Evolutionary conservation across 2,113 vertebrate genomes (phyloP), one percentile per base, ranked within the genome.

Genomic region (Sinocyclocheilus maitianheensis): DNA sequence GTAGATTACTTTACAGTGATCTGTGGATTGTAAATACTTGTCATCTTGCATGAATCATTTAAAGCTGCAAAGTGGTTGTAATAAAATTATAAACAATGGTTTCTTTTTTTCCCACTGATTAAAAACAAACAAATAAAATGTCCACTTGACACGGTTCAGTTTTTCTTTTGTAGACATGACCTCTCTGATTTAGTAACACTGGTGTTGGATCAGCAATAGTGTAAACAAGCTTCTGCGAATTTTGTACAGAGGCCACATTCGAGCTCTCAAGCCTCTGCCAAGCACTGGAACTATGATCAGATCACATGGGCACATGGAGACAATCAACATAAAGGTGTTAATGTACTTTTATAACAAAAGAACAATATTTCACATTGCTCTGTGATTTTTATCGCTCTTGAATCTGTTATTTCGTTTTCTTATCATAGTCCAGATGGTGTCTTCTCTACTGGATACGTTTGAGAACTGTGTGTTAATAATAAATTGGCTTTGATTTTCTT

Each of bases 331-430:
- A 85, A 89, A 69, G 43, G 67, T 86, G 84, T 84, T 88, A 83
- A 89, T 40, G 53, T 76, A 89, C 89, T 93, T 89, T 90, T 89
- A 65, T 88, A 91, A 93, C 90, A 88, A 90, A 89, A 88, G 90
- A 91, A 87, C 88, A 88, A 71, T 85, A 85, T 87, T 90, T 91
- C 40, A 84, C 87, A 85, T 87, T 88, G 83, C 10, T 10, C 86
- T 88, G 85, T 78, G 86, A 46, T 87, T 84, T 81, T 63, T 85
- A 85, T 85, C 91, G 83, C 77, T 71, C 83, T 86, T 88, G 85
- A 91, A 80, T 85, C 77, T 51, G 79, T 76, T 60, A 80, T 81
- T 80, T 67, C 22, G 65, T 84, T 65, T 84, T 81, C 78, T 81
- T 48, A 62, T 65, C 58, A 10, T 80, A 18, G 76, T 74, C 76